phyloP scores from a whole-genome alignment of 2,888 invertebrate genomes.

The Caenorhabditis sp. region DNA sequence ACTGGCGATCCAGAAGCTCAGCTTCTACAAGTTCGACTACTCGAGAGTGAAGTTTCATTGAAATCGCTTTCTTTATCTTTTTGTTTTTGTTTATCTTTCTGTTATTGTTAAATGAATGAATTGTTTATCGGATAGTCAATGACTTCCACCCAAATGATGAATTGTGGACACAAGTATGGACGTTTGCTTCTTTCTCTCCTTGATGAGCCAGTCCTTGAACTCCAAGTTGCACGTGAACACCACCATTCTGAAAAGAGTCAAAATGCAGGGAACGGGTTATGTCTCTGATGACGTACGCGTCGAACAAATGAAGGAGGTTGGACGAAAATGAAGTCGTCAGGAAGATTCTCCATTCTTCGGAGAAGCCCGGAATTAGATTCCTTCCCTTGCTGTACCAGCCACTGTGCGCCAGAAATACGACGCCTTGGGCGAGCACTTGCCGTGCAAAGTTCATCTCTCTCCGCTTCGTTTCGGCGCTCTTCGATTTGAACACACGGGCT shows the following conservation, averaged over 20 bases:
- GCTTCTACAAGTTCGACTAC: no score
- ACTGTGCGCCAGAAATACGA: slow-evolving; percentile 5
- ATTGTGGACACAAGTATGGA: background rate
- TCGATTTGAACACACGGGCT: slow-evolving; percentile 3
- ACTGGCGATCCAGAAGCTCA: no score
- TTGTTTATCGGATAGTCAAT: background rate
- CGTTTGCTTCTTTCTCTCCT: background rate
- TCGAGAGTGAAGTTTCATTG: no score
- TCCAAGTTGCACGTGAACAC: slow-evolving; percentile 19
- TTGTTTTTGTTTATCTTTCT: no score
- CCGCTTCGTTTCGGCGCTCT: slow-evolving; percentile 12
- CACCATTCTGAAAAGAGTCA: background rate
- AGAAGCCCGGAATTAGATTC: slow-evolving; percentile 6
- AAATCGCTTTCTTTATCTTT: no score
- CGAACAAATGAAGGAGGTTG: slow-evolving; percentile 16
- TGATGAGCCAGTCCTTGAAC: slow-evolving; percentile 11
- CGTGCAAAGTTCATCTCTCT: slow-evolving; percentile 22
- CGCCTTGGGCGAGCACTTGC: slow-evolving; percentile 14
- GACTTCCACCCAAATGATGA: background rate
- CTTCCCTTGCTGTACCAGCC: slow-evolving; percentile 15
- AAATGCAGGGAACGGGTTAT: no score
- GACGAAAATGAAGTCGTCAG: slow-evolving; percentile 19
- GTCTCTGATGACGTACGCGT: slow-evolving; percentile 5
- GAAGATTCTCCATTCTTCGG: slow-evolving; percentile 16
- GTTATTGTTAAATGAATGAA: no score